Evolutionary conservation across 2,113 vertebrate genomes (phyloP).

Genomic region (Marmota flaviventris): DNA sequence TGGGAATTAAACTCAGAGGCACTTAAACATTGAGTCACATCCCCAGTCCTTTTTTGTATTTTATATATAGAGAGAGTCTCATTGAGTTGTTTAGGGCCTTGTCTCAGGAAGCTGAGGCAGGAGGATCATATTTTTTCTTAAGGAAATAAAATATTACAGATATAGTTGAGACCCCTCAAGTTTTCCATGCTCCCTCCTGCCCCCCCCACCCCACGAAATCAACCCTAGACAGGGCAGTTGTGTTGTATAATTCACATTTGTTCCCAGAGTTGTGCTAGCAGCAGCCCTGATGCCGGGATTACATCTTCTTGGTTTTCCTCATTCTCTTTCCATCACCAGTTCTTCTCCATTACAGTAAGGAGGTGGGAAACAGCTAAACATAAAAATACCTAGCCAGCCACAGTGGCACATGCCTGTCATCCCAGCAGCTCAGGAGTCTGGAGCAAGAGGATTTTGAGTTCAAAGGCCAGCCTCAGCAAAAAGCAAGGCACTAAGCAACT

Average conservation of each 20-base stretch:
- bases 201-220: not conserved
- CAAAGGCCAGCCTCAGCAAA: too few species aligned
- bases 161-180: not conserved
- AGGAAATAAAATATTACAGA: constrained; percentile 24
- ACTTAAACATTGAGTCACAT: too few species aligned
- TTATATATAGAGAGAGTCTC: too few species aligned
- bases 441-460: too few species aligned
- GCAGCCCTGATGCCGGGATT: not conserved
- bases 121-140: not conserved
- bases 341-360: not conserved
- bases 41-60: too few species aligned
- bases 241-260: not conserved
- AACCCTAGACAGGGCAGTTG: not conserved
- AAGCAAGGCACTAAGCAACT: too few species aligned
- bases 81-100: too few species aligned
- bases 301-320: not conserved
- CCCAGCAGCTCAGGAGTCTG: too few species aligned
- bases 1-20: not conserved
- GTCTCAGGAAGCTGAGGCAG: too few species aligned
- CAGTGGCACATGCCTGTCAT: too few species aligned
- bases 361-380: not conserved
- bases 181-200: not conserved
- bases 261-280: not conserved
- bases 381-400: not conserved
- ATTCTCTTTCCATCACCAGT: not conserved